Base-by-base conservation (phyloP, 2,888 invertebrate genomes). In the Thera britannica region DNA sequence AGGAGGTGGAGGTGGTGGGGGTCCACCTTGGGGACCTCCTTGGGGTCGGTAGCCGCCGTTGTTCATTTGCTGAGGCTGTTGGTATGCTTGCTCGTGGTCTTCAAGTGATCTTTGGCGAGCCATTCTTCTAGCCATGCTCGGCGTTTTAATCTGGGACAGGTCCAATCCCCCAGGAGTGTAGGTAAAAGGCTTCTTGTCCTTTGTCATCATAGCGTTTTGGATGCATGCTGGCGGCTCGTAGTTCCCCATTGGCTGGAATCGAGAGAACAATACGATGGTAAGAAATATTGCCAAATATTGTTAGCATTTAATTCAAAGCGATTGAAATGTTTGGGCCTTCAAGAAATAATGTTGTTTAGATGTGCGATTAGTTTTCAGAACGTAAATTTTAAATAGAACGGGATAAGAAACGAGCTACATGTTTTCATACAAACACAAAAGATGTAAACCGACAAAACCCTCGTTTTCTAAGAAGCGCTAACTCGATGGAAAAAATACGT, bases 111-210 rank as follows among this genome's bases (percentile, higher is more conserved):
- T 96, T 95, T 91, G 97, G 36, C 89, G 83, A 69, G 95, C 95
- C 82, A 97, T 88, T 72, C 98, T 94, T 76, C 97, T 95, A 2
- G 97, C 97, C 98, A 98, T 98, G 77, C 98, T 95, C 8, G 98
- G 98, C 63, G 98, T 98, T 72, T 96, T 95, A 71, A 98, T 98
- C 90, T 98, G 98, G 8, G 98, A 97, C 62, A 98, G 94, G 88
- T 98, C 98, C 68, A 98, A 95, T 73, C 98, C 98, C 23, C 98
- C 98, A 1, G 98, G 98, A 23, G 98, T 98, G 88, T 98, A 98
- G n/a, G 98, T 98, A 87, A 98, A 98, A 9, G 98, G 98, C 83
- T 98, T 98, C 90, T 98, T 98, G 90, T 98, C 98, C 90, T 98
- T 98, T 80, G 97, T 97, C 96, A 98, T 96, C 97, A 98, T 98